Conservation (phyloP, 2,113 vertebrate genomes). For the Pyrgilauda ruficollis region DNA sequence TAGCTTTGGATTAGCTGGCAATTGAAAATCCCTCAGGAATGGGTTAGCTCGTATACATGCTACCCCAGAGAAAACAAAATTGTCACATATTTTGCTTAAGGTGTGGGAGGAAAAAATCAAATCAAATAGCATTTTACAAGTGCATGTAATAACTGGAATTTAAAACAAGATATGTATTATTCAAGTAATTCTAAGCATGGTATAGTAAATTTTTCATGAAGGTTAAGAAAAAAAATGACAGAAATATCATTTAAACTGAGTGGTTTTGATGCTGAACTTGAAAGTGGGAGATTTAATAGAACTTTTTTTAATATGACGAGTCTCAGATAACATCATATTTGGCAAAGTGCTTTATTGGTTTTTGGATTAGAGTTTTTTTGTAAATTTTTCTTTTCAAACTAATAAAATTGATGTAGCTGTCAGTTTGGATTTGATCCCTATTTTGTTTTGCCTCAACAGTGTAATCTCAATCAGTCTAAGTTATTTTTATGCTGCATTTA, state of each 20-base stretch:
- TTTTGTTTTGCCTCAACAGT: conserved; percentile 61
- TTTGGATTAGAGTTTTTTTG: conserved; percentile 61
- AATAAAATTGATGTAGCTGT: conserved; percentile 65
- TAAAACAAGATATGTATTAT: conserved; percentile 68
- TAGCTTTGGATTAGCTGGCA: conserved; percentile 29
- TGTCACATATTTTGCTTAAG: conserved; percentile 59
- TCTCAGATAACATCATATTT: conserved; percentile 62
- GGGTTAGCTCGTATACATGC: neutral
- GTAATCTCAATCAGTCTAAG: conserved; percentile 47
- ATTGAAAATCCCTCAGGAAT: conserved; percentile 7
- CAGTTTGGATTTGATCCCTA: conserved; percentile 60
- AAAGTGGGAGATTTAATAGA: conserved; percentile 61
- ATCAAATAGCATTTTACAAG: conserved; percentile 69
- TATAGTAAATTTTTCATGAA: conserved; percentile 65
- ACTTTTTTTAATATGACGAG: conserved; percentile 62
- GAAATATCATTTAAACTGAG: conserved; percentile 66
- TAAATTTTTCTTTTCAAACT: conserved; percentile 49
- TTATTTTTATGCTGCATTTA: conserved; percentile 59
- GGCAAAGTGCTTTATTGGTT: conserved; percentile 67
- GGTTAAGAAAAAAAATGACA: conserved; percentile 67
- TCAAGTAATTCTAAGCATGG: conserved; percentile 60
- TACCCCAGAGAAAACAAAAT: conserved; percentile 54
- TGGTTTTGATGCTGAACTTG: conserved; percentile 60
- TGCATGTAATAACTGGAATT: conserved; percentile 60
- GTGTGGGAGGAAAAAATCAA: conserved; percentile 61